A percentile compares a stretch with the other conserved stretches of the same genome.
These are phyloP conservation scores for Drosophila colorata DNA, from an alignment of 2,888 invertebrate genomes.

Conservation along the genomic window DNA sequence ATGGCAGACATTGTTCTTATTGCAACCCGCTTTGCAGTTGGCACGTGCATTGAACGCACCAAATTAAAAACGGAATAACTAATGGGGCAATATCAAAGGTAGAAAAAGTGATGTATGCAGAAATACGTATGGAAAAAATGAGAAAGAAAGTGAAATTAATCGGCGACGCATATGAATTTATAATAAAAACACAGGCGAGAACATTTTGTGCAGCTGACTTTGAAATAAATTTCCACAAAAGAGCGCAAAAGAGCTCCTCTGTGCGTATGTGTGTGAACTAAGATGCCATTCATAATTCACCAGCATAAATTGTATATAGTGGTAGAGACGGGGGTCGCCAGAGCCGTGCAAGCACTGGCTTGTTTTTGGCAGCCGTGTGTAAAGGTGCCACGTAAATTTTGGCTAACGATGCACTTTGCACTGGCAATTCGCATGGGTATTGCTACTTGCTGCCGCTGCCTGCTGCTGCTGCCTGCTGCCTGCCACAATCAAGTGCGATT, in stretches of 20 bases:
- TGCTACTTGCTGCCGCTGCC: slow-evolving; percentile 25
- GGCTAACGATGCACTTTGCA: slow-evolving; percentile 78
- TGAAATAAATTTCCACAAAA: slow-evolving; percentile 67
- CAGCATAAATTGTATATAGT: slow-evolving; percentile 63
- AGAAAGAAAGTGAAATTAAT: slow-evolving; percentile 70
- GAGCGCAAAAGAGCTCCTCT: slow-evolving; percentile 21
- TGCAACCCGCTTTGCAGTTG: slow-evolving; percentile 21
- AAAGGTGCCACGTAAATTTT: slow-evolving; percentile 75
- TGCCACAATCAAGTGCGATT: slow-evolving; percentile 79
- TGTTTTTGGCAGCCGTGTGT: slow-evolving; percentile 70
- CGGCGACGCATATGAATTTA: slow-evolving; percentile 75
- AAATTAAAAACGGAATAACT: slow-evolving; percentile 77
- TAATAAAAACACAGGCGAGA: slow-evolving; percentile 57
- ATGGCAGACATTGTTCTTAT: slow-evolving; percentile 38
- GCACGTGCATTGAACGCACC: slow-evolving; percentile 68
- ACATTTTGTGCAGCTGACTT: slow-evolving; percentile 76
- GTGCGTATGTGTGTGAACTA: slow-evolving; percentile 27
- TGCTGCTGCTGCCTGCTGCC: slow-evolving; percentile 39
- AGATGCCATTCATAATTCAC: slow-evolving; percentile 74
- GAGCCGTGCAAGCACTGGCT: slow-evolving; percentile 36
- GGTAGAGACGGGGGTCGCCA: slow-evolving; percentile 5
- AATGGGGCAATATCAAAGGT: slow-evolving; percentile 54
- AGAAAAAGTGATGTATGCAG: not conserved
- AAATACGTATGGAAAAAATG: slow-evolving; percentile 35
- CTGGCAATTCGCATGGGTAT: slow-evolving; percentile 57